A percentile compares a stretch with the other conserved stretches of the same genome.
Conservation (phyloP, 2,113 vertebrate species). For the Caloenas nicobarica region DNA sequence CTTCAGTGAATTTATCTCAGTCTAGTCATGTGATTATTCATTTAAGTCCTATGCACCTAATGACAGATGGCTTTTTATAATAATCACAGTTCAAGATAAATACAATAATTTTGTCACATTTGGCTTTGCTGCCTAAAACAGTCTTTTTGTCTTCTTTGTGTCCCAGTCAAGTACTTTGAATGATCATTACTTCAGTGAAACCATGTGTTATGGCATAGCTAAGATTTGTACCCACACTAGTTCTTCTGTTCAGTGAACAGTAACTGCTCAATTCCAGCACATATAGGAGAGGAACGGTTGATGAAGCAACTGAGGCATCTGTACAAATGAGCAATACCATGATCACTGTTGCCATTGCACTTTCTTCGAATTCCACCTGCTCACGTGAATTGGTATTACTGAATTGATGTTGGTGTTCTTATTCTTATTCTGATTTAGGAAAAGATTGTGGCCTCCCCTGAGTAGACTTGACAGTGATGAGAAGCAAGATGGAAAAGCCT, state of each 20-base stretch:
- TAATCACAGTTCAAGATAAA: not conserved
- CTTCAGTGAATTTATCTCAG: not conserved
- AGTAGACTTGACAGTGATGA: not conserved
- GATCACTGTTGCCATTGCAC: not conserved
- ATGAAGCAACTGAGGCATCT: not conserved
- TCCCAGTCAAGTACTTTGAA: not conserved
- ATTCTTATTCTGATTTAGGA: not conserved
- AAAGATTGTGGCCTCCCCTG: not conserved
- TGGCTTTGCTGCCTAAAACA: not conserved
- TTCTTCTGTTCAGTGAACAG: not conserved
- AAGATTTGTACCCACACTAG: not conserved
- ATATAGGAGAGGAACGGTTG: not conserved
- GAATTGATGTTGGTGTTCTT: not conserved
- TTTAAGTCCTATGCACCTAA: not conserved
- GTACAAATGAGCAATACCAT: not conserved
- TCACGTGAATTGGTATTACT: not conserved
- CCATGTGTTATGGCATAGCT: not conserved
- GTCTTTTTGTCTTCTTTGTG: not conserved
- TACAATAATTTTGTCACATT: not conserved
- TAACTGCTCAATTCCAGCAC: not conserved
- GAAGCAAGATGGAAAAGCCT: not conserved
- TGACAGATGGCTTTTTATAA: not conserved
- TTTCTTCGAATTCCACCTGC: not conserved
- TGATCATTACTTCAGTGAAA: not conserved
- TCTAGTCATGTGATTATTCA: not conserved